Evolutionary conservation across 2,113 vertebrate genomes (phyloP), one percentile per base, ranked within the genome.

Genomic region (Catagonus wagneri): DNA sequence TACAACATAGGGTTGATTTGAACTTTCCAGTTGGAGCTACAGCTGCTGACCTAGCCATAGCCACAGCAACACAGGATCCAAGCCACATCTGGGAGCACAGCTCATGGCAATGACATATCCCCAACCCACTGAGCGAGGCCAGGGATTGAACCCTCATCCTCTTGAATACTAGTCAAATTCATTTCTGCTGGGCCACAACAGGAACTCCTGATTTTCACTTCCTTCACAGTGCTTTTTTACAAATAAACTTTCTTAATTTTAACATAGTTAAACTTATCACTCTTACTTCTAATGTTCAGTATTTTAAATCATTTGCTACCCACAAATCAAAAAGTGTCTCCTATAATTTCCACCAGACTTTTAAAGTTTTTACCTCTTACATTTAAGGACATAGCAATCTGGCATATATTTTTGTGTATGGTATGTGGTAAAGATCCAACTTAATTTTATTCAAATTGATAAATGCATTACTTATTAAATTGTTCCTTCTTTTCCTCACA

Each of bases 211-310:
- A 89, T 39, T 61, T 93, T 52, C 8, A 63, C 52, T 76, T 61
- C 69, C 20, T 54, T 89, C 63, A 84, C 44, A 20, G 39, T 93
- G 8, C 1, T 13, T 39, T 95, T 63, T 71, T 63, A 83, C 71
- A 89, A 69, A 89, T n/a, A 83, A 6, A 71, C 78, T 89, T 63
- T 93, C 12, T 93, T 78, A 89, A 54, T 69, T 89, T 83, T 92
- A 83, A 54, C 60, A 76, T 32, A 84, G 19, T 60, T 63, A 91
- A 72, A 86, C 23, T 63, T 69, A 84, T 93, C 39, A 54, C 27
- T 83, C 14, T 88, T 78, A 25, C 88, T n/a, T 54, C 19, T 36
- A 68, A 76, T 52, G 13, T 25, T 68, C 52, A 83, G 4, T 25
- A 75, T 83, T 61, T 61, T 76, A 83, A 89, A 69, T 61, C 16